Evolutionary conservation across 2,113 vertebrate species (phyloP).

Genomic region (Brachypodius melanocephalos): DNA sequence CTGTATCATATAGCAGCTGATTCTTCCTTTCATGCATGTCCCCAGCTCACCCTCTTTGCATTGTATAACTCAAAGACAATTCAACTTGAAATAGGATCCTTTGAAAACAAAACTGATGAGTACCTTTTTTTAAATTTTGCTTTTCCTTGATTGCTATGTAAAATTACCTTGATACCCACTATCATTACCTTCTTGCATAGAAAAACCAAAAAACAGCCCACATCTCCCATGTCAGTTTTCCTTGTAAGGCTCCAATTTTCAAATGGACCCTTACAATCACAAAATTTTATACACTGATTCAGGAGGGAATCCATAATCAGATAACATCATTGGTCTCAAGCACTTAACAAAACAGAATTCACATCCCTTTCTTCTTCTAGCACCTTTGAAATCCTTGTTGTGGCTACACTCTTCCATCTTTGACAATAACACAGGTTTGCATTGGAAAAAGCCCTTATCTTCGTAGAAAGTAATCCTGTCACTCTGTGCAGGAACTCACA

Average conservation of each 20-base stretch:
- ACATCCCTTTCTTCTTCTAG: not conserved
- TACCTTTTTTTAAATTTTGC: not conserved
- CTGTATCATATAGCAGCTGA: not conserved
- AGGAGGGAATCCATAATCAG: not conserved
- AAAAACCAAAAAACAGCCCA: not conserved
- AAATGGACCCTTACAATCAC: not conserved
- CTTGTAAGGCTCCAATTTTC: not conserved
- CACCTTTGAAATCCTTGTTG: not conserved
- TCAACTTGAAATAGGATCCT: not conserved
- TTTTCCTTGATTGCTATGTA: not conserved
- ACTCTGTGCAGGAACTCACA: not conserved
- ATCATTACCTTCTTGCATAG: not conserved
- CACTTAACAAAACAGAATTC: not conserved
- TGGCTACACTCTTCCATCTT: not conserved
- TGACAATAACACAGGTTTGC: not conserved
- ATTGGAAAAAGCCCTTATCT: not conserved
- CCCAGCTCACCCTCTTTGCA: not conserved
- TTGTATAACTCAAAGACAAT: conserved; percentile 11
- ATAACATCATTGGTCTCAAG: not conserved
- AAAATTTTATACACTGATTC: not conserved
- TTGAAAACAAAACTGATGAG: not conserved
- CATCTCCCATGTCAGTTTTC: not conserved
- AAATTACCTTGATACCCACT: not conserved
- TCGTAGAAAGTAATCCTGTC: not conserved
- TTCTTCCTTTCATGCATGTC: conserved; percentile 14